Conservation (phyloP, 2,888 invertebrate species). For the Epirrhoe tristata region DNA sequence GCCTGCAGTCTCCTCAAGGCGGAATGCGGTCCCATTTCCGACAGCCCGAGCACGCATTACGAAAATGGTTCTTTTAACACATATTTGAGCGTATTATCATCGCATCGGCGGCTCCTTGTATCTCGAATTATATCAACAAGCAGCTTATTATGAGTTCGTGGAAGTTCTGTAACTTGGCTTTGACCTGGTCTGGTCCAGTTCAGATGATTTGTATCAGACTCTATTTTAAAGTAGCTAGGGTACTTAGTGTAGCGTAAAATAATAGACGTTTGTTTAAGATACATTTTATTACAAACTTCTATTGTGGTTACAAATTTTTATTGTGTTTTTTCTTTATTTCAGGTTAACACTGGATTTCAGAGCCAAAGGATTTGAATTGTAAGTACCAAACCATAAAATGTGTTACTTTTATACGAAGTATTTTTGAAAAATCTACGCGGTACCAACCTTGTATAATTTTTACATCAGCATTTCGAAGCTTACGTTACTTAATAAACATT, state of each 20-base stretch:
- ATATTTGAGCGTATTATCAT: slow-evolving; percentile 41
- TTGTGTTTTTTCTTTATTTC: slow-evolving; percentile 17
- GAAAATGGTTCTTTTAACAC: slow-evolving; percentile 47
- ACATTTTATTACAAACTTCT: neutral
- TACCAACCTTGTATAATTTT: too few relatives aligned
- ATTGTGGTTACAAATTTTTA: neutral
- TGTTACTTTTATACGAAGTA: neutral
- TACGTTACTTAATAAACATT: neutral
- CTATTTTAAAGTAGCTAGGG: neutral
- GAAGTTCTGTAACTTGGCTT: slow-evolving; percentile 30
- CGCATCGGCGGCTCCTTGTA: slow-evolving; percentile 36
- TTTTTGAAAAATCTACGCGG: too few relatives aligned
- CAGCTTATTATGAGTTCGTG: slow-evolving; percentile 25
- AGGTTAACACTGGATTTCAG: slow-evolving; percentile 13
- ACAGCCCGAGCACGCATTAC: slow-evolving; percentile 42
- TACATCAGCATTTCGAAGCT: too few relatives aligned
- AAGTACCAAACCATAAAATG: slow-evolving; percentile 18
- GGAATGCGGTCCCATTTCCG: slow-evolving; percentile 68
- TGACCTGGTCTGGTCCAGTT: slow-evolving; percentile 26
- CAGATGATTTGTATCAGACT: slow-evolving; percentile 12
- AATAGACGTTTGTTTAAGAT: neutral
- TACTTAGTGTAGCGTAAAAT: neutral
- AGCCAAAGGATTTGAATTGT: slow-evolving; percentile 20
- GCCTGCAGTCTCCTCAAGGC: slow-evolving; percentile 38
- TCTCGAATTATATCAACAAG: slow-evolving; percentile 35